Base-by-base conservation (phyloP, 2,797 vertebrate species). In the Chiroxiphia lanceolata region DNA sequence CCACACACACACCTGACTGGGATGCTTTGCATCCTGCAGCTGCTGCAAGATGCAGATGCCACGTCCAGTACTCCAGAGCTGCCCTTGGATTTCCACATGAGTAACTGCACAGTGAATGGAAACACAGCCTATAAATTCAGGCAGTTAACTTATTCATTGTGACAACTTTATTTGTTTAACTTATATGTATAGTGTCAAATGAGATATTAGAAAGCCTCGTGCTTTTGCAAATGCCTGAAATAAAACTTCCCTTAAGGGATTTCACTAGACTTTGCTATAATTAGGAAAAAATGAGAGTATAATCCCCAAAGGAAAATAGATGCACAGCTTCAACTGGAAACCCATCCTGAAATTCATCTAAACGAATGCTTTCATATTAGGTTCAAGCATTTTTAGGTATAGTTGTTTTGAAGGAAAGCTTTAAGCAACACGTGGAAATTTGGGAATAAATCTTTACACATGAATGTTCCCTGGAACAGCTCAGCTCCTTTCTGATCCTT, bases 221-320 rank as follows among this genome's bases (percentile, higher is more conserved):
- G 84, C 29, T 89, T 94, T 80, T 95, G 74, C 54, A 84, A 90
- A 96, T 29, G 79, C 19, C 45, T 59, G 67, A 68, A 87, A 77
- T 74, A 79, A 83, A 95, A 64, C 59, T 94, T 93, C 89, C 77
- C 83, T 83, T 81, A 53, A 90, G 80, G 91, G 60, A 87, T 81
- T 94, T 94, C 91, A 53, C 34, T 88, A 18, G 68, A 78, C 75
- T 96, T 96, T 90, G 8, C 82, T 79, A 22, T 96, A 95, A 94
- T 93, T 94, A 93, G 93, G 87, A 67, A 77, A 97, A 97, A 95
- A 94, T 79, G 63, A 91, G 69, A 85, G 8, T 33, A 40, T 42
- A 54, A 18, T 76, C 76, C 76, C 85, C 51, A 63, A 74, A 94
- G 81, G 44, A 89, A 94, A 71, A 89, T 45, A 93, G 20, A 89